These are phyloP conservation scores for Eumacrocentrus americanus DNA, from an alignment of 2,888 invertebrate genomes.

Conservation along the genomic window DNA sequence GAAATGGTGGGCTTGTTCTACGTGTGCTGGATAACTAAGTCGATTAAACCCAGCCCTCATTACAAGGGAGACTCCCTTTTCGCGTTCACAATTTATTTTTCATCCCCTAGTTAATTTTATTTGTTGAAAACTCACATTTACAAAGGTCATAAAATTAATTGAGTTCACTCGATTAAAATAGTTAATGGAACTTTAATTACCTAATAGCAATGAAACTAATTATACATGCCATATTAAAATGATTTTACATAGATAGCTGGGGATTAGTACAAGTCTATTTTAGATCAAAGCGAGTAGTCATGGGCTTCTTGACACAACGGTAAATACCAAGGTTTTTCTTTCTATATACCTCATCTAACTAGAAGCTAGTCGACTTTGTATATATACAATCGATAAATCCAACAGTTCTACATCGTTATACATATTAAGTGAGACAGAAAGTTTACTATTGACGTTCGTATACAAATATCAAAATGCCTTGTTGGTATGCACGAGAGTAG, in stretches of 20 bases:
- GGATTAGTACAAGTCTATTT: not conserved
- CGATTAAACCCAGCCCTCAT: not conserved
- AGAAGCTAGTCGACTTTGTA: too few relatives aligned
- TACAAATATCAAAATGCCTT: not conserved
- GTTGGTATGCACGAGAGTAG: not conserved
- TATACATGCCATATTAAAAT: too few relatives aligned
- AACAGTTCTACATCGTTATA: not conserved
- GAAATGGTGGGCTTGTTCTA: not conserved
- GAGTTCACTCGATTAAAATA: too few relatives aligned
- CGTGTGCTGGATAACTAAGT: not conserved
- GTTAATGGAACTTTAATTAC: too few relatives aligned
- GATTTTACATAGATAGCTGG: not conserved
- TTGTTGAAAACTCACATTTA: not conserved
- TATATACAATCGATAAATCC: constrained; percentile 9
- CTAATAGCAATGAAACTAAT: too few relatives aligned
- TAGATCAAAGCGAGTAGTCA: not conserved
- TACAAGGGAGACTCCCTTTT: not conserved
- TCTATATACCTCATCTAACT: too few relatives aligned
- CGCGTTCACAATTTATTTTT: not conserved
- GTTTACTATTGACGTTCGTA: not conserved
- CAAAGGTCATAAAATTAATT: not conserved
- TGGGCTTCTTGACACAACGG: not conserved
- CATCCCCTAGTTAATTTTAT: not conserved
- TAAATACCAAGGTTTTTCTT: constrained; percentile 12
- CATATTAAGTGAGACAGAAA: not conserved